Evolutionary conservation across 2,797 vertebrate genomes (phyloP).

Genomic region (Zalophus californianus): DNA sequence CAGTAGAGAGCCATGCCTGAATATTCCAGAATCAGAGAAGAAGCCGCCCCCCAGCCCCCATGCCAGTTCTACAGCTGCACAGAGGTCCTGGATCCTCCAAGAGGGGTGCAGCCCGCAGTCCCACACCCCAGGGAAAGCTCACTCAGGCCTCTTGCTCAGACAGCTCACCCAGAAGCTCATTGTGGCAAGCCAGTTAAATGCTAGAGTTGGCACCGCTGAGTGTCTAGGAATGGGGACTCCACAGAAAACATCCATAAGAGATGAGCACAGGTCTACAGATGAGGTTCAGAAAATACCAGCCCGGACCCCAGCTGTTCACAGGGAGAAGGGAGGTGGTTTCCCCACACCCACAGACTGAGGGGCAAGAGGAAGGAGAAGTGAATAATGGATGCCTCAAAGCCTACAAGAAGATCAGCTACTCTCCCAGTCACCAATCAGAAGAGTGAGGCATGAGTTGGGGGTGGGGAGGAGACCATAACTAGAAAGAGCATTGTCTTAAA

Average conservation of each 20-base stretch:
- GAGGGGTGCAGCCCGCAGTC: not conserved
- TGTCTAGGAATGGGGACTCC: accelerated
- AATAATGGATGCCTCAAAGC: not conserved
- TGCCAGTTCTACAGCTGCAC: too few species aligned
- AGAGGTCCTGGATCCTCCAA: not conserved
- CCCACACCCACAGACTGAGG: not conserved
- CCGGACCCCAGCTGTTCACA: not conserved
- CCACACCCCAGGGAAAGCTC: accelerated
- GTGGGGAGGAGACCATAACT: not conserved
- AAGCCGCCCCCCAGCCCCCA: accelerated
- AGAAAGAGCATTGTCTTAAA: not conserved
- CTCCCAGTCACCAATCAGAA: not conserved
- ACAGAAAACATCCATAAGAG: not conserved
- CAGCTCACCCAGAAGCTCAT: not conserved
- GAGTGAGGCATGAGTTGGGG: not conserved
- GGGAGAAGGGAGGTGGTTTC: not conserved
- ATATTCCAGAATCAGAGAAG: not conserved
- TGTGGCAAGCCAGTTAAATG: not conserved
- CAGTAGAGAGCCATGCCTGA: not conserved
- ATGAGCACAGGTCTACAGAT: accelerated
- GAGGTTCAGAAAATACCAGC: not conserved
- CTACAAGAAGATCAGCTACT: not conserved
- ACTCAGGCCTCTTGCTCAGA: not conserved
- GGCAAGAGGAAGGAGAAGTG: not conserved
- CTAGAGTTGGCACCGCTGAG: not conserved